Base-by-base conservation (phyloP, 2,797 vertebrate species). In the Danio kyathit region DNA sequence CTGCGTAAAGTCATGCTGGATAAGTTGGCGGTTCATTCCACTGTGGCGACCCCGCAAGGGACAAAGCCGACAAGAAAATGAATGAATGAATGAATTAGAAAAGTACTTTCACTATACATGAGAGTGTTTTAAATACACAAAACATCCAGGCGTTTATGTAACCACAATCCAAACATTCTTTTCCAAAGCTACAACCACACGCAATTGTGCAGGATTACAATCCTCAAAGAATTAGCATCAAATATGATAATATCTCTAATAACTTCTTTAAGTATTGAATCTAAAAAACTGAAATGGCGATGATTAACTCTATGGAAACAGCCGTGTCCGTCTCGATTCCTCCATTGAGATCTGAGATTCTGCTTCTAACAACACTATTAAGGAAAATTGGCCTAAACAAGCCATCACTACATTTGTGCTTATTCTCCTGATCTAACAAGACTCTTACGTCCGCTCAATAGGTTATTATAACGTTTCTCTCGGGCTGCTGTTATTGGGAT, bases 301-400 rank as follows among this genome's bases (percentile, higher is more conserved):
- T 80, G 83, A 84, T 76, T 21, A 74, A 44, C 81, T 71, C 61
- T 61, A 82, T 79, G 70, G 65, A 70, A 60, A 72, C 69, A 82
- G 75, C 49, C 67, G 70, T 69, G 74, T 64, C 21, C 60, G 57
- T 60, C 74, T 81, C 76, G 14, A 48, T 61, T 81, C 71, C 72
- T 73, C 56, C 60, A 49, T 78, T 48, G 13, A 67, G 21, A 51
- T 69, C 76, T 48, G 46, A 41, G 49, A 76, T 59, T 67, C 64
- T 82, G 76, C 70, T 80, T 85, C 82, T 83, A 77, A 81, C 61
- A 83, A 83, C 80, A 80, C 66, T 84, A 86, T 83, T 71, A 85
- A 76, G 80, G 77, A 85, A 86, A 87, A 89, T 86, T 86, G 79
- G 71, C 76, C 84, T 69, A 84, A 85, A 86, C 67, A 82, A 83